phyloP scores from a whole-genome alignment of 2,888 invertebrate species.

The Molorchus minor region DNA sequence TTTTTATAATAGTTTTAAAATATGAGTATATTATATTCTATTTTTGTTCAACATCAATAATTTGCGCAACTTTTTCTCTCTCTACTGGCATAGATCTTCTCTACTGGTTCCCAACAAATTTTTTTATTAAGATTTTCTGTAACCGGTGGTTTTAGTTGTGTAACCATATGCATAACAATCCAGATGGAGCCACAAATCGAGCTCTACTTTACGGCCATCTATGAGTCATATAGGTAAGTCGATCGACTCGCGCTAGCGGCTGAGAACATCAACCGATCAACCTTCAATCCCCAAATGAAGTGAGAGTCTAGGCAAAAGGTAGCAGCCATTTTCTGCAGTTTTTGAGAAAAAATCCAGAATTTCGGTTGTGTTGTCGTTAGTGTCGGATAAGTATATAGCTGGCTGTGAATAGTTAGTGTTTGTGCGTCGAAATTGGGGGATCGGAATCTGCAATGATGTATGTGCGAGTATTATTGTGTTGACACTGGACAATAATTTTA shows the following conservation, averaged over 20 bases:
- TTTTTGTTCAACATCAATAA: slow-evolving; percentile 9
- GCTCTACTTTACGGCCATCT: slow-evolving; percentile 27
- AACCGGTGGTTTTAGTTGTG: not conserved
- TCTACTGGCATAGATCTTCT: too few relatives aligned
- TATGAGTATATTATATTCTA: slow-evolving; percentile 13
- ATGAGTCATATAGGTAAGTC: slow-evolving; percentile 10
- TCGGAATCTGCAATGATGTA: slow-evolving; percentile 44
- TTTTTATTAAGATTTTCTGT: slow-evolving; percentile 20
- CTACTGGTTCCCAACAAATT: slow-evolving; percentile 4
- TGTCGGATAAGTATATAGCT: not conserved
- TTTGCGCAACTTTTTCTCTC: not conserved
- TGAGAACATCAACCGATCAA: too few relatives aligned
- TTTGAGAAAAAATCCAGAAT: slow-evolving; percentile 21
- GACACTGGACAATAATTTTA: slow-evolving; percentile 54
- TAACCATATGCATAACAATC: not conserved
- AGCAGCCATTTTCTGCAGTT: slow-evolving; percentile 61
- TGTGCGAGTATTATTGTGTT: slow-evolving; percentile 57
- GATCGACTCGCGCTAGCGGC: slow-evolving; percentile 28
- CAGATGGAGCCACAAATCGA: slow-evolving; percentile 5
- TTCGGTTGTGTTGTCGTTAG: slow-evolving; percentile 7
- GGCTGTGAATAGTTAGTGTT: slow-evolving; percentile 20
- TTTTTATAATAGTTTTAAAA: slow-evolving; percentile 10
- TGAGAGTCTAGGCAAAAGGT: slow-evolving; percentile 57
- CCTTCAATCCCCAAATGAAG: slow-evolving; percentile 53
- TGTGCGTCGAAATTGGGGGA: slow-evolving; percentile 8